A percentile compares a stretch with the other conserved stretches of the same genome.
Conservation (phyloP, 2,888 invertebrate genomes). For the Erpobdella octoculata region DNA sequence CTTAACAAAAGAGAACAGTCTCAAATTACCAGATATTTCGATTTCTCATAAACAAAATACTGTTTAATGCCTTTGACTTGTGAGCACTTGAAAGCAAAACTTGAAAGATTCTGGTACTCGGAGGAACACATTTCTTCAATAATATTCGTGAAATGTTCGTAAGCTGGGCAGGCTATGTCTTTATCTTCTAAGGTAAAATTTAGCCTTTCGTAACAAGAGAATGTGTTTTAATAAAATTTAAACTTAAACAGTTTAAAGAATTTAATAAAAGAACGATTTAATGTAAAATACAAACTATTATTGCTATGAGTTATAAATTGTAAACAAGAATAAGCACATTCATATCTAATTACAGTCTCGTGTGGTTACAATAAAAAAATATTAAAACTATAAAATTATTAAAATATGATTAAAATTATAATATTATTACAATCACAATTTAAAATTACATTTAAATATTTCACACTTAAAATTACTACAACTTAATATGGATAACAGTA, state of each 20-base stretch:
- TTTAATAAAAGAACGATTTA: background rate
- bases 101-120: background rate
- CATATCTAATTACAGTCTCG: too few species aligned
- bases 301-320: background rate
- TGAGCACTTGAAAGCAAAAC: background rate
- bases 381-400: too few species aligned
- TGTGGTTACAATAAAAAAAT: too few species aligned
- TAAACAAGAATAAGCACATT: too few species aligned
- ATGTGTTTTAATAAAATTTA: background rate
- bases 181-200: conserved; percentile 20
- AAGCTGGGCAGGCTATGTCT: conserved; percentile 19
- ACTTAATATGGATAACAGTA: too few species aligned
- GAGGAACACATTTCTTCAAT: background rate
- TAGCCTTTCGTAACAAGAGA: background rate
- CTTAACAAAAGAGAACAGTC: background rate
- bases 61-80: background rate
- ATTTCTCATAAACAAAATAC: background rate
- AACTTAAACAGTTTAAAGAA: background rate
- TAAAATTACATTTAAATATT: too few species aligned
- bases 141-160: conserved; percentile 14
- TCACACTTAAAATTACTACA: too few species aligned
- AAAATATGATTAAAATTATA: too few species aligned
- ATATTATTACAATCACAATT: too few species aligned
- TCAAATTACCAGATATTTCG: background rate
- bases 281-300: background rate